phyloP scores from a whole-genome alignment of 2,888 invertebrate genomes.

The Scaptomyza caliginosa region DNA sequence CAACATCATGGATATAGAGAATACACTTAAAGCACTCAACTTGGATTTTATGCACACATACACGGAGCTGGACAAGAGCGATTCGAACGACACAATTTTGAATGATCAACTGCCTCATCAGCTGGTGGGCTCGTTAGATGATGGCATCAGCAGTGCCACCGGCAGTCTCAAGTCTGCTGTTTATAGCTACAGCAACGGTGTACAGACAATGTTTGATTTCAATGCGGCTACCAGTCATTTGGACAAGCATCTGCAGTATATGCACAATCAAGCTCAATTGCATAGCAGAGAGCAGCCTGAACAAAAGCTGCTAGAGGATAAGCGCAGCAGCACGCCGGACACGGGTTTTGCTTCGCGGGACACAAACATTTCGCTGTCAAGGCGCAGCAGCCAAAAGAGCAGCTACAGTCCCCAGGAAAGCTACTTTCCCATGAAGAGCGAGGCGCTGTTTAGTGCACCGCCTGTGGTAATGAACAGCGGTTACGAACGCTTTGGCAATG shows the following conservation, averaged over 20 bases:
- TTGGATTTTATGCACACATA: conserved; percentile 84
- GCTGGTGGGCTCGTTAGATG: conserved; percentile 80
- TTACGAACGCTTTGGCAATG: conserved; percentile 70
- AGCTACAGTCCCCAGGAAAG: conserved; percentile 84
- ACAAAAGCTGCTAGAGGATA: conserved; percentile 81
- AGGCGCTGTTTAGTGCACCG: conserved; percentile 60
- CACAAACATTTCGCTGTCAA: conserved; percentile 83
- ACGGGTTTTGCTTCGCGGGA: conserved; percentile 84
- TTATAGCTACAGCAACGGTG: conserved; percentile 81
- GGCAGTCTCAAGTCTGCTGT: conserved; percentile 82
- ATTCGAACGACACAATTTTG: conserved; percentile 84
- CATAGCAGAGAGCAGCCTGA: conserved; percentile 49
- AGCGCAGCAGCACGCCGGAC: conserved; percentile 84
- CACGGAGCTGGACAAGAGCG: conserved; percentile 84
- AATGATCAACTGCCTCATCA: conserved; percentile 81
- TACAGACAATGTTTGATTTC: conserved; percentile 82
- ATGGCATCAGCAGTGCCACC: conserved; percentile 82
- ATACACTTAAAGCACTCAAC: conserved; percentile 84
- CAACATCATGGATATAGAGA: conserved; percentile 84
- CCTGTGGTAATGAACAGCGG: conserved; percentile 66
- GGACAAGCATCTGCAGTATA: conserved; percentile 83
- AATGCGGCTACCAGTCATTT: conserved; percentile 82
- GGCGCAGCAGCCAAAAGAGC: conserved; percentile 84
- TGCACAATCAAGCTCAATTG: conserved; percentile 72
- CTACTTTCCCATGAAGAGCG: conserved; percentile 68